Base-by-base conservation (phyloP, 2,888 invertebrate species). In the Xestoiulus laeticollis region DNA sequence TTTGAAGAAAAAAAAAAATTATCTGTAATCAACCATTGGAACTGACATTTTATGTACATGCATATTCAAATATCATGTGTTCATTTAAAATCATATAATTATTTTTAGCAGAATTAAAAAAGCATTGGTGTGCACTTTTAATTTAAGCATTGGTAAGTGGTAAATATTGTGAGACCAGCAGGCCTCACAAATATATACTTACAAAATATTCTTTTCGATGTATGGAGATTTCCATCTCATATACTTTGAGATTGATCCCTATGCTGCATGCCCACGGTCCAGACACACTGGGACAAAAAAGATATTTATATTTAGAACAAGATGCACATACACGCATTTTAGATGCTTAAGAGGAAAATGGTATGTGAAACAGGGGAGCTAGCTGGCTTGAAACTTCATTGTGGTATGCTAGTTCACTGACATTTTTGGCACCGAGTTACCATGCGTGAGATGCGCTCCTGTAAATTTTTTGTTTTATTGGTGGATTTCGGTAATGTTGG, bases 331-430 rank as follows among this genome's bases (percentile, higher is more conserved):
- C 19, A 3, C 14, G 14, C 8, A 68, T 68, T 26, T 26, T 26
- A 0, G 26, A 68, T 12, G 26, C 68, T 68, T n/a, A 22, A 68
- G 68, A 26, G 68, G 68, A 12, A 26, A 22, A 68, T 68, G 68
- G 68, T 22, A 68, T 68, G 68, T n/a, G 26, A 68, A 68, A 26
- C 68, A 26, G 68, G 59, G 59, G 68, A 59, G 59, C 68, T 68
- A 26, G 68, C 26, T 68, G 26, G 68, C 68, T 68, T 68, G 26
- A 68, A 26, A 12, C 68, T 68, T 22, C 68, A 68, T 68, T 68
- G 68, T 68, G 68, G 68, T 26, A 68, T 84, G 43, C 84, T 43
- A 84, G 84, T 33, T 84, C 84, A 84, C 84, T 84, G 84, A 84
- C 84, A 84, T 84, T 33, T 84, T 84, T 84, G 84, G 84, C 84